Percentiles rank a stretch among this genome's conserved stretches.
Evolutionary conservation across 2,797 vertebrate species (phyloP).

Genomic region (Pangasius larnaudii): DNA sequence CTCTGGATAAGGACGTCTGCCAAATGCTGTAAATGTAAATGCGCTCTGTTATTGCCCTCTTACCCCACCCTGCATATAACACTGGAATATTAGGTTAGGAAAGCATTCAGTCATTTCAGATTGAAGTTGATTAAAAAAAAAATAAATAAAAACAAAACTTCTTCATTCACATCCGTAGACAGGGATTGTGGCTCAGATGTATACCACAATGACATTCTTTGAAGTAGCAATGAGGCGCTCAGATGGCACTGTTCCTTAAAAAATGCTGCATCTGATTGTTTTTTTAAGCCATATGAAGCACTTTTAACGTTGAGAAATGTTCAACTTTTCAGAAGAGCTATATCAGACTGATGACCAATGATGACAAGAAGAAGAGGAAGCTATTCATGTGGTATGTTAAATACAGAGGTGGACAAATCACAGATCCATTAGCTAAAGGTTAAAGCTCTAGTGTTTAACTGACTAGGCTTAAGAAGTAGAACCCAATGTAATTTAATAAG

Average conservation of each 20-base stretch:
- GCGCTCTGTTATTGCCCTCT: too few relatives aligned
- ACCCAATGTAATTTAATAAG: background rate
- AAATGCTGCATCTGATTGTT: background rate
- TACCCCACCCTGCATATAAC: background rate
- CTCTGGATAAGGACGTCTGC: conserved; percentile 14
- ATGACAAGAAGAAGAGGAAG: background rate
- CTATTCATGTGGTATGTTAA: background rate
- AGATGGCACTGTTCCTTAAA: background rate
- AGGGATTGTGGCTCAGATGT: background rate
- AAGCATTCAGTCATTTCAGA: background rate
- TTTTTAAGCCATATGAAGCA: background rate
- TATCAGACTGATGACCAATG: background rate
- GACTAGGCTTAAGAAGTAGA: background rate
- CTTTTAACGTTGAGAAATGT: background rate
- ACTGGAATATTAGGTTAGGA: background rate
- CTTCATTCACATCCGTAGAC: background rate
- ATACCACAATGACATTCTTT: background rate
- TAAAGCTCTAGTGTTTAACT: background rate
- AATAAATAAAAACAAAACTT: background rate
- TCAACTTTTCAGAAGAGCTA: background rate
- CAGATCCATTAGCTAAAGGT: background rate
- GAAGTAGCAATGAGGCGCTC: background rate
- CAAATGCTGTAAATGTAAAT: background rate
- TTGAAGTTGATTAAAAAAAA: background rate
- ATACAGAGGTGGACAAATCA: background rate